phyloP scores from a whole-genome alignment of 2,888 invertebrate species.

The Hymenopus coronatus region DNA sequence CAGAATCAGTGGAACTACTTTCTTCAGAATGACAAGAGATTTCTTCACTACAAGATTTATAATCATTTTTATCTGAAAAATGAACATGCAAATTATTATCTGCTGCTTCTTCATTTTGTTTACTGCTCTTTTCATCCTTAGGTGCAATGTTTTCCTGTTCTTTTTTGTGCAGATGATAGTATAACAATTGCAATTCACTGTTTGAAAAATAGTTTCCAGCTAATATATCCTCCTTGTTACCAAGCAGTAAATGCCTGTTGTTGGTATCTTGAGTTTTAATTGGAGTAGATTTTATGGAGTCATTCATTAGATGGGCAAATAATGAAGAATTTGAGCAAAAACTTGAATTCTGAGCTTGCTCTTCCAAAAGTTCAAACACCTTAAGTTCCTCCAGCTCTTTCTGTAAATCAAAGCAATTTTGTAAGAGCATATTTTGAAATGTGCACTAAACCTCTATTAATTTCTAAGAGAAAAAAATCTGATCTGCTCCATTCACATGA shows the following conservation, averaged over 20 bases:
- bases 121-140: not conserved
- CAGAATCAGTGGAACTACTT: not conserved
- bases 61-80: slow-evolving; percentile 13
- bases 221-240: not conserved
- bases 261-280: slow-evolving; percentile 12
- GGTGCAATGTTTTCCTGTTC: not conserved
- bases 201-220: not conserved
- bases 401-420: slow-evolving; percentile 6
- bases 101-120: not conserved
- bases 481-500: too few relatives aligned
- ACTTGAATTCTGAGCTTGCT: slow-evolving; percentile 65
- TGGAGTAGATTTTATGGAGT: slow-evolving; percentile 45
- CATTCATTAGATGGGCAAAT: slow-evolving; percentile 54
- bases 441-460: too few relatives aligned
- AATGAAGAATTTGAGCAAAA: slow-evolving; percentile 68
- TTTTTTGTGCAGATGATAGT: not conserved
- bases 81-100: not conserved
- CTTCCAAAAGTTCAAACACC: slow-evolving; percentile 75
- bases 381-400: slow-evolving; percentile 38
- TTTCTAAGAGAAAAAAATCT: too few relatives aligned
- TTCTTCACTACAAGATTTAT: slow-evolving; percentile 2
- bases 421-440: too few relatives aligned
- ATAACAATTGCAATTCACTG: not conserved
- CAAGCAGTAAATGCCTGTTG: not conserved
- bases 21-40: not conserved